These are phyloP conservation scores for Erpornis zantholeuca DNA, from an alignment of 2,113 vertebrate genomes.

Conservation along the genomic window DNA sequence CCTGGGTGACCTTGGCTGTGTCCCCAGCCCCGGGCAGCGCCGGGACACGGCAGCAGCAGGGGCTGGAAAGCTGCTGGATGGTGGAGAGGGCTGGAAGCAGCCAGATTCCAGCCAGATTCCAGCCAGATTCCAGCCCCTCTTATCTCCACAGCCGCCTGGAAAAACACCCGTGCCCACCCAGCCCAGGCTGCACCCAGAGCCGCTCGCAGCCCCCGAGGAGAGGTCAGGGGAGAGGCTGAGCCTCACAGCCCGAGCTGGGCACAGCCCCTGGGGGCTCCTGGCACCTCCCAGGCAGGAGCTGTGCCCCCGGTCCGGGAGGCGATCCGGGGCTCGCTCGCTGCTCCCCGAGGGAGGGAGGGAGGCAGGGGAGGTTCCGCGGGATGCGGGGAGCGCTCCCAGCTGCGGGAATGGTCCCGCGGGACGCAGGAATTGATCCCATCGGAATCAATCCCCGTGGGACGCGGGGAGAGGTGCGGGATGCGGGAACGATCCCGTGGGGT, in stretches of 20 bases:
- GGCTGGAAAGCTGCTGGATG: neutral
- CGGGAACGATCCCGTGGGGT: neutral
- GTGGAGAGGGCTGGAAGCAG: neutral
- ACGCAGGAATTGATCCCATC: too few species aligned
- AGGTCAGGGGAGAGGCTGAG: neutral
- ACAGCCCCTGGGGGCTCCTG: neutral
- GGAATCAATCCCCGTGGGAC: too few species aligned
- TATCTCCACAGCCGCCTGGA: neutral
- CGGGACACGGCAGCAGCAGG: neutral
- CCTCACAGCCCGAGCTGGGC: neutral
- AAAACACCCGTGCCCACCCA: neutral
- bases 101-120: too few species aligned
- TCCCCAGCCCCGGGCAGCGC: neutral
- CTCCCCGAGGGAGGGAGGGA: too few species aligned
- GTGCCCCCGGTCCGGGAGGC: fast-evolving
- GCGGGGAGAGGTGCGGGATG: neutral
- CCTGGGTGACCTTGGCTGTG: conserved; percentile 40
- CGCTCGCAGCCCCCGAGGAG: neutral
- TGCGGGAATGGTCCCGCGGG: neutral
- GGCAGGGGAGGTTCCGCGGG: neutral
- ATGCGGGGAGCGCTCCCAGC: fast-evolving
- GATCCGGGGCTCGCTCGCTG: fast-evolving
- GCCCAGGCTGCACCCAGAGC: neutral
- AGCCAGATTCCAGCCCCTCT: neutral
- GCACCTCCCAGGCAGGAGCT: neutral